Evolutionary conservation across 1,140 invertebrate species (phyloP), one percentile per base, ranked within the genome.

Genomic region (Drosophila lini): DNA sequence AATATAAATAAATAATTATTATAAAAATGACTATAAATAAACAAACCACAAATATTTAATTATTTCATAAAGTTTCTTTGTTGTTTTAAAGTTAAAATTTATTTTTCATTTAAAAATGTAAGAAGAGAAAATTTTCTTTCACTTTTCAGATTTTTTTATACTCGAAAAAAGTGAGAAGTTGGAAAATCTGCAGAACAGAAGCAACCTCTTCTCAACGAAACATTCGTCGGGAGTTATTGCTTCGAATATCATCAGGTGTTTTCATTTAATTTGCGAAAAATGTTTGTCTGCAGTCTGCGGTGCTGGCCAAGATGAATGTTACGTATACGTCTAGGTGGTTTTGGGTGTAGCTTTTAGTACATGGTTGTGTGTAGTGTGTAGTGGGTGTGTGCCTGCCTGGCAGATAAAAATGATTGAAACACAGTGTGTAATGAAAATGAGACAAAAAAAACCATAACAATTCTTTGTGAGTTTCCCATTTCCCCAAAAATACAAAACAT

Each of bases 191-290:
- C 36, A 32, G 19, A 9, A 32, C 32, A 34, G 36, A 36, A 15
- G 4, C 1, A n/a, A 19, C 11, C 15, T 16, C 44, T 22, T 61
- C 34, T 11, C 56, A 15, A 25, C 28, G 50, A n/a, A 32, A 22
- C 52, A 50, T 28, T n/a, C 45, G 36, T n/a, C 55, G 36, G 57
- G 19, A 41, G 60, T 75, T 56, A 75, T 57, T 36, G 78, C 55
- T 69, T 47, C 57, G 64, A 79, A 78, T 63, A 80, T 78, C 80
- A 78, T 84, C 90, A 90, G 90, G 82, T 91, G 90, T 91, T 91
- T 91, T 91, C 90, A 89, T 91, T 91, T 89, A 88, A 91, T 91
- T 91, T 91, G 86, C 74, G 74, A 89, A 79, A 91, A 89, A 85
- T 89, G 90, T 90, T 91, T 88, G 81, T 61, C 80, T 75, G 60